These are phyloP conservation scores for Erethizon dorsatum DNA, from an alignment of 2,797 vertebrate genomes.

Conservation along the genomic window DNA sequence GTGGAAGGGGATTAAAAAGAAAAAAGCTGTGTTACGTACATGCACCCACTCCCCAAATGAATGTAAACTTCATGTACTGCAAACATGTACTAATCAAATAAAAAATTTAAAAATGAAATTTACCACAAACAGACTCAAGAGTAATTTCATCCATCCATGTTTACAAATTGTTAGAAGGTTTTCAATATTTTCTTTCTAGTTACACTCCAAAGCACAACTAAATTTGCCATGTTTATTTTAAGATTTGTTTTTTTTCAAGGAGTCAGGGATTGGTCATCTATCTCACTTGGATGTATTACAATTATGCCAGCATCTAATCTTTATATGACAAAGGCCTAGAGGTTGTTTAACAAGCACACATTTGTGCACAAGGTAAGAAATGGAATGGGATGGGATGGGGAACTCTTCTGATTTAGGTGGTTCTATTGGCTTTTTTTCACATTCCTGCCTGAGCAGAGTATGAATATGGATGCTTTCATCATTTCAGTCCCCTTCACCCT, in stretches of 20 bases:
- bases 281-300: conserved; percentile 30
- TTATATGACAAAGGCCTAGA: background rate
- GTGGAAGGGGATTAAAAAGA: background rate
- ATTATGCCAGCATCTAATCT: background rate
- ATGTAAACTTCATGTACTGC: background rate
- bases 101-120: background rate
- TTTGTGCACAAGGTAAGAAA: conserved; percentile 11
- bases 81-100: background rate
- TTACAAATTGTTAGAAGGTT: background rate
- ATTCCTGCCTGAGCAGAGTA: background rate
- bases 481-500: background rate
- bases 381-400: background rate
- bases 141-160: background rate
- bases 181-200: background rate
- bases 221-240: background rate
- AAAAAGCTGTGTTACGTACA: background rate
- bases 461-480: background rate
- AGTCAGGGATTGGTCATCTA: background rate
- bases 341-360: background rate
- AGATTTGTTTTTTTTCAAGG: background rate
- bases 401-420: background rate
- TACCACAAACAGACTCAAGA: background rate
- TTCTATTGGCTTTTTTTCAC: background rate
- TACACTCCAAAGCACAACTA: background rate
- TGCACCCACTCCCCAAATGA: background rate